These are phyloP conservation scores for Eupithecia subfuscata DNA, from an alignment of 2,888 invertebrate species.

Conservation along the genomic window DNA sequence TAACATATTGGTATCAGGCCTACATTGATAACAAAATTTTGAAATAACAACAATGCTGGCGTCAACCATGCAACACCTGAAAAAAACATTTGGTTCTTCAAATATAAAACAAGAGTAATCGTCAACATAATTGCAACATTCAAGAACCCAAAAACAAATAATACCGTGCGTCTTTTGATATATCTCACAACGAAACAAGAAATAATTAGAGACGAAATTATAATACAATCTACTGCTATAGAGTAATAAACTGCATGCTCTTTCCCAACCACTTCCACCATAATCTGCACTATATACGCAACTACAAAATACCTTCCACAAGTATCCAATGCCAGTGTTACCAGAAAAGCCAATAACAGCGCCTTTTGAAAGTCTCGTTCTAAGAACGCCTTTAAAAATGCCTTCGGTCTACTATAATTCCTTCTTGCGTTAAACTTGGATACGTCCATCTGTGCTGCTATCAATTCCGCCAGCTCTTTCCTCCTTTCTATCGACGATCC, in stretches of 20 bases:
- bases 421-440: conserved; percentile 26
- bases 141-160: conserved; percentile 17
- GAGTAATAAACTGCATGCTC: conserved; percentile 18
- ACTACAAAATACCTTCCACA: conserved; percentile 24
- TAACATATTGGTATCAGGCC: conserved; percentile 53
- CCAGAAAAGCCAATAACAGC: conserved; percentile 9
- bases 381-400: conserved; percentile 30
- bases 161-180: conserved; percentile 22
- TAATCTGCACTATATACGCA: conserved; percentile 22
- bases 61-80: conserved; percentile 7
- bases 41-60: conserved; percentile 6
- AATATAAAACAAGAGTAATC: conserved; percentile 7
- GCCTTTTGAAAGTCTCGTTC: conserved; percentile 55
- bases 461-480: conserved; percentile 51
- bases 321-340: conserved; percentile 16
- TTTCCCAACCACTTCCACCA: conserved; percentile 11
- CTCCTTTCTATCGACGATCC: conserved; percentile 47
- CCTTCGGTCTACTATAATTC: neutral
- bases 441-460: conserved; percentile 41
- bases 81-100: conserved; percentile 3
- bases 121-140: conserved; percentile 21
- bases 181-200: conserved; percentile 22
- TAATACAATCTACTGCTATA: conserved; percentile 16
- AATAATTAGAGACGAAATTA: conserved; percentile 2
- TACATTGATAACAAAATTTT: conserved; percentile 46